Evolutionary conservation across 2,113 vertebrate genomes (phyloP).

Genomic region (Odontophorus gujanensis): DNA sequence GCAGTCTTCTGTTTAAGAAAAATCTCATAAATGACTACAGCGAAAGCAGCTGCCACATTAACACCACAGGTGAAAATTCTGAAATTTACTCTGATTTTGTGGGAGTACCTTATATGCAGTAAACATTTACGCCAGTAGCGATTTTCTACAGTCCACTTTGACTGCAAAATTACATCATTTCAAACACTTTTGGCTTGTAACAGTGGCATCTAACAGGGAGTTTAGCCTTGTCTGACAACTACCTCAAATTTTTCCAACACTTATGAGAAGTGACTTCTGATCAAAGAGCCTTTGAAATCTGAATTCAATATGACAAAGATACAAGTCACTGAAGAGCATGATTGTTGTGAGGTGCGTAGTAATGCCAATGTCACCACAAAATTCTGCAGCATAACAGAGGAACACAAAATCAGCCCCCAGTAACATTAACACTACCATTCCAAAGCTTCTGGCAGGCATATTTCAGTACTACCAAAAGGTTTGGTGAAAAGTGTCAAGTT

Average conservation of each 20-base stretch:
- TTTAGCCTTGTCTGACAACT: neutral
- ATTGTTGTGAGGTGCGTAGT: accelerated
- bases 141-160: neutral
- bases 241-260: neutral
- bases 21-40: no score
- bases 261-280: neutral
- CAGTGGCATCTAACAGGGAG: neutral
- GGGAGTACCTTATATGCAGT: neutral
- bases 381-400: neutral
- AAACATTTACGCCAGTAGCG: neutral
- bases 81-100: neutral
- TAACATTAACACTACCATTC: neutral
- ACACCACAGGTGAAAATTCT: neutral
- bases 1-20: neutral
- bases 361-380: neutral
- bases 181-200: neutral
- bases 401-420: neutral
- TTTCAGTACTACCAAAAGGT: neutral
- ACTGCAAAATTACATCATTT: neutral
- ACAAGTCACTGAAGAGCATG: neutral
- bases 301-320: accelerated
- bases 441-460: neutral
- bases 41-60: neutral
- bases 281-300: neutral
- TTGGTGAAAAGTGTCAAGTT: neutral